Evolutionary conservation across 2,888 invertebrate genomes (phyloP).

Genomic region (Diploptera punctata): DNA sequence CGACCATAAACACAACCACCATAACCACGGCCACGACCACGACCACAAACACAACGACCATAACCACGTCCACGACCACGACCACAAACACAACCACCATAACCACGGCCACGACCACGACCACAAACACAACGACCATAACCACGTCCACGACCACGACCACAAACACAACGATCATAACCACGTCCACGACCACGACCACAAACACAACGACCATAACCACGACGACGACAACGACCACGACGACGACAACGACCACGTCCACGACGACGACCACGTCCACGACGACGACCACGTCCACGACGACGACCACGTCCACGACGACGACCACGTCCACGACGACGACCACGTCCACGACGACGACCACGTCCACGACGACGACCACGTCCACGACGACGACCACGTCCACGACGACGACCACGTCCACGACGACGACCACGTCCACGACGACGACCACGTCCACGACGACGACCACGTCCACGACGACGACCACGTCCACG

Average conservation of each 20-base stretch:
- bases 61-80: not conserved
- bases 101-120: not conserved
- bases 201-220: not conserved
- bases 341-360: not conserved
- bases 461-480: not conserved
- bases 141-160: not conserved
- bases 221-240: not conserved
- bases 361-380: not conserved
- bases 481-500: not conserved
- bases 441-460: not conserved
- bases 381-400: not conserved
- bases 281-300: not conserved
- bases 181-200: not conserved
- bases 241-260: not conserved
- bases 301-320: not conserved
- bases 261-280: not conserved
- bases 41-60: no score
- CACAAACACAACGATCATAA: not conserved
- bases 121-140: not conserved
- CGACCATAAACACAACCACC: no score
- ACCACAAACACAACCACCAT: not conserved
- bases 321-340: conserved; percentile 1
- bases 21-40: no score
- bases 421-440: not conserved
- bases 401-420: not conserved